Percentiles rank a stretch among this genome's conserved stretches.
phyloP scores from a whole-genome alignment of 2,888 invertebrate genomes.

The Drosophila lacicola region DNA sequence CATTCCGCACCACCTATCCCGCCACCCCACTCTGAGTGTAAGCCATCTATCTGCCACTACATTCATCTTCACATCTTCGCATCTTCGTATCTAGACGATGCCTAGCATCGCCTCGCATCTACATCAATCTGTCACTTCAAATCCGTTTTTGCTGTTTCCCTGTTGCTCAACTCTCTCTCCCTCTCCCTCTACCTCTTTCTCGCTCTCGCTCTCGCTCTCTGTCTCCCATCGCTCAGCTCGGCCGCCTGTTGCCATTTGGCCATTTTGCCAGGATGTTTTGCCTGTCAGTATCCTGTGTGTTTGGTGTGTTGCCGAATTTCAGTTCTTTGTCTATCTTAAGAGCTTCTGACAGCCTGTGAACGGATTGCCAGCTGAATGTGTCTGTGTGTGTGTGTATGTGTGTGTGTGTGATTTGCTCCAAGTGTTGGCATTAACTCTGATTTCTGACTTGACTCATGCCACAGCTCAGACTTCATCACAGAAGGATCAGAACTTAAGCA shows the following conservation, averaged over 20 bases:
- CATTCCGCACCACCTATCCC: background rate
- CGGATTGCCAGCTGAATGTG: background rate
- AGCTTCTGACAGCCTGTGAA: constrained; percentile 14
- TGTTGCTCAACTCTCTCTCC: constrained; percentile 15
- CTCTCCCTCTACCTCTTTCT: background rate
- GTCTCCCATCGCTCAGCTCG: constrained; percentile 17
- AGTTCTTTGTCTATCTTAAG: constrained; percentile 25
- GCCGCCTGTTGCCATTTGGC: constrained; percentile 56
- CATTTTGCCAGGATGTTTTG: constrained; percentile 45
- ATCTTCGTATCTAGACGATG: constrained; percentile 15
- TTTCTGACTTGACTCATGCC: background rate
- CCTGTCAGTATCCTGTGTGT: constrained; percentile 19
- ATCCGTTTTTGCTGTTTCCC: constrained; percentile 41
- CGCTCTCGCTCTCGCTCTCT: constrained; percentile 1
- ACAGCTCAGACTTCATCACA: background rate
- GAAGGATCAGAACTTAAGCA: background rate
- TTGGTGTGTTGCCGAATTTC: constrained; percentile 19
- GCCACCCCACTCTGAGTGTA: constrained; percentile 13
- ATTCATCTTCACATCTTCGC: constrained; percentile 46
- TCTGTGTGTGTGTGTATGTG: background rate
- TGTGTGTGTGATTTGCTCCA: background rate
- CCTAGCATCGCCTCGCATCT: constrained; percentile 38
- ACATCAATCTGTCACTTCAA: constrained; percentile 72
- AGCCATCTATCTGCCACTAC: constrained; percentile 58
- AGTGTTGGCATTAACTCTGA: background rate